phyloP scores from a whole-genome alignment of 2,888 invertebrate species.

The Masnerella sp. region DNA sequence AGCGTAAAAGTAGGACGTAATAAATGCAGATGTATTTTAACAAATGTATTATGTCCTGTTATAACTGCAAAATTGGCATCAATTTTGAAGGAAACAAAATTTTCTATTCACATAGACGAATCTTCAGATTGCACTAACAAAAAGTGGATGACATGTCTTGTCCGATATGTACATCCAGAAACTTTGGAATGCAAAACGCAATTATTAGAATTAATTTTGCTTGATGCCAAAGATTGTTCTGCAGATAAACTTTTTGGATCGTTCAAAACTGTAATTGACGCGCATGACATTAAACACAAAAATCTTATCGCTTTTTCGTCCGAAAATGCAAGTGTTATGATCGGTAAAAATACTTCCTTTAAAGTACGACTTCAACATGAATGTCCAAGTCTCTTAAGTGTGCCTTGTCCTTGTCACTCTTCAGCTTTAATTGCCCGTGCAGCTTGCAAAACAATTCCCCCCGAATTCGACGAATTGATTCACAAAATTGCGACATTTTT shows the following conservation, averaged over 20 bases:
- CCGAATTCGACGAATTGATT: background rate
- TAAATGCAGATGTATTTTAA: slow-evolving; percentile 1
- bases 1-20: background rate
- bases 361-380: background rate
- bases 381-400: slow-evolving; percentile 1
- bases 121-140: background rate
- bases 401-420: slow-evolving; percentile 47
- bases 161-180: background rate
- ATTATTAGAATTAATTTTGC: background rate
- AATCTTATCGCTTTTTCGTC: background rate
- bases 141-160: slow-evolving; percentile 3
- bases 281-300: background rate
- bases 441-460: background rate
- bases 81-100: background rate
- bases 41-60: background rate
- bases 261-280: background rate
- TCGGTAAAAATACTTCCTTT: background rate
- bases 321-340: slow-evolving; percentile 9
- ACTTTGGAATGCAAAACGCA: background rate
- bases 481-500: background rate
- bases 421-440: slow-evolving; percentile 6
- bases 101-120: background rate
- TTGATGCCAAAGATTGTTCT: slow-evolving; percentile 5
- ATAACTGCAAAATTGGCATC: background rate
- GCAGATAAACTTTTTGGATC: slow-evolving; percentile 2